Evolutionary conservation across 2,888 invertebrate species (phyloP).

Genomic region (Odiellus spinosus): DNA sequence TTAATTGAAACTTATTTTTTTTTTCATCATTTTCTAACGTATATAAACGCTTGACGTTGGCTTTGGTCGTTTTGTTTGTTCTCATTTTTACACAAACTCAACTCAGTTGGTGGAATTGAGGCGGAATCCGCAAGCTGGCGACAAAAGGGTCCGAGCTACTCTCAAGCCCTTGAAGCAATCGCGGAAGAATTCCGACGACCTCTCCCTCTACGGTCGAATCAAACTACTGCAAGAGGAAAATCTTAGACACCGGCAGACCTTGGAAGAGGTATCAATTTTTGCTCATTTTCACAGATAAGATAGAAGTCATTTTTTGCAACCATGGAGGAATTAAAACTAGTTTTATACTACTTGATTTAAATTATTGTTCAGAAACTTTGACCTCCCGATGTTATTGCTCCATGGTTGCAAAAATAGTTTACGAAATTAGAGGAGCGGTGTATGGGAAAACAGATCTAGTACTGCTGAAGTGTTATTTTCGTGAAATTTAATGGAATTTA

Average conservation of each 20-base stretch:
- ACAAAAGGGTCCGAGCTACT: slow-evolving; percentile 70
- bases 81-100: slow-evolving; percentile 5
- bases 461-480: too few relatives aligned
- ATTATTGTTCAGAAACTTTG: not conserved
- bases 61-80: not conserved
- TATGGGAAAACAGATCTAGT: too few relatives aligned
- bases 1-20: too few relatives aligned
- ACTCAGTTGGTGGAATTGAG: slow-evolving; percentile 72
- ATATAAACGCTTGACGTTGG: too few relatives aligned
- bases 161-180: slow-evolving; percentile 51
- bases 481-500: too few relatives aligned
- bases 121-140: slow-evolving; percentile 65
- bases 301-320: too few relatives aligned
- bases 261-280: slow-evolving; percentile 56
- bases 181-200: slow-evolving; percentile 61
- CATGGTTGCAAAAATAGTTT: too few relatives aligned
- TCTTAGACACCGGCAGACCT: slow-evolving; percentile 59
- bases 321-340: slow-evolving; percentile 1
- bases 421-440: too few relatives aligned
- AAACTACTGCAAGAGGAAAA: slow-evolving; percentile 70
- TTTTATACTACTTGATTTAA: too few relatives aligned
- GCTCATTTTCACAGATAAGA: not conserved
- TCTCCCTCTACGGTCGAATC: slow-evolving; percentile 50
- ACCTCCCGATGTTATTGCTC: too few relatives aligned
- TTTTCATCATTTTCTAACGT: too few relatives aligned